Percentiles rank a stretch among this genome's conserved stretches.
Conservation (phyloP, 2,797 vertebrate species). For the Eulemur mongoz region DNA sequence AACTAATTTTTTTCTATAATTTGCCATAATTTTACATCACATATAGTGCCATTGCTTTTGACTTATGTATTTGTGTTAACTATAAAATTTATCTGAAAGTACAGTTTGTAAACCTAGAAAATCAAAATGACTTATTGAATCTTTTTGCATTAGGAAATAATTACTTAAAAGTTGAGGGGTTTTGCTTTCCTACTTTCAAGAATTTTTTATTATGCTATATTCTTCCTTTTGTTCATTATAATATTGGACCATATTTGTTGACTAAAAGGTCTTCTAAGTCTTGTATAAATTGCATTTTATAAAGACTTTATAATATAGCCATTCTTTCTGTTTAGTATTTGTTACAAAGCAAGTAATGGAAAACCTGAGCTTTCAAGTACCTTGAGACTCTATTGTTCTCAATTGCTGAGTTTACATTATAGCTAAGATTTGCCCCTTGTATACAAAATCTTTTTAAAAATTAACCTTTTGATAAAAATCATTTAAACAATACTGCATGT, state of each 20-base stretch:
- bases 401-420: neutral
- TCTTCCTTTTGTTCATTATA: neutral
- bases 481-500: neutral
- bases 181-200: slow-evolving; percentile 11
- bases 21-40: slow-evolving; percentile 45
- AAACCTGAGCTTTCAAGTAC: neutral
- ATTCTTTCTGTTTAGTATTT: neutral
- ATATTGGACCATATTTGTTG: neutral
- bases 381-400: neutral
- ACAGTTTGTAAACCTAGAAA: slow-evolving; percentile 50
- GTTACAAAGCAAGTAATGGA: neutral
- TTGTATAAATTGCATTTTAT: neutral
- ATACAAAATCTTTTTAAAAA: neutral
- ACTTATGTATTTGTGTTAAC: slow-evolving; percentile 8
- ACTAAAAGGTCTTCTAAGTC: neutral
- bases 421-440: neutral
- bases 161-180: neutral
- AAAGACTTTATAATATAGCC: neutral
- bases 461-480: neutral
- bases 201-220: neutral
- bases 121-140: slow-evolving; percentile 47
- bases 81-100: slow-evolving; percentile 9
- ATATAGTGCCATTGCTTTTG: neutral
- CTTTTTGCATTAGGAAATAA: slow-evolving; percentile 17
- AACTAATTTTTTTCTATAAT: slow-evolving; percentile 18